Base-by-base conservation (phyloP, 2,888 invertebrate genomes). In the Cheiracanthium punctorium region DNA sequence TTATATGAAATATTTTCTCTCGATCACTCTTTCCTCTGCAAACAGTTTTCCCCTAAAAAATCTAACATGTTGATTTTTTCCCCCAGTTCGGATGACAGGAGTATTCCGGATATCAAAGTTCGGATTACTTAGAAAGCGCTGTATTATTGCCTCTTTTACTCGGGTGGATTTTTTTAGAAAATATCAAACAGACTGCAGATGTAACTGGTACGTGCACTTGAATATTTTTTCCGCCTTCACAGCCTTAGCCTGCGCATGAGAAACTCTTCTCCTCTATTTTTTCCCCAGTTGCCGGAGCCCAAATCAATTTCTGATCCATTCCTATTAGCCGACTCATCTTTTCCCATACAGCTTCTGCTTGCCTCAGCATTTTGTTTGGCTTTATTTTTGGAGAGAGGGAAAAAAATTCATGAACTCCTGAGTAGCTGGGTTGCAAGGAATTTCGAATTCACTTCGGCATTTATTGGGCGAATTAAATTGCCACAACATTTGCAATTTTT, bases 311-410 rank as follows among this genome's bases (percentile, higher is more conserved):
- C 48, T 76, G 76, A 75, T 82, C 76, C 71, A 29, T 12, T 5
- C 69, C 41, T 82, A 82, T 82, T 82, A 82, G 82, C 82, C 82
- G 32, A 70, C 58, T 82, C 82, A 76, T 76, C 82, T 24, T 74
- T 73, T 28, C 24, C 28, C n/a, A 12, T 24, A 43, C 52, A 7
- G 70, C 70, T n/a, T 20, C 17, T 43, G 81, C 72, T 28, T 24
- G 33, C 69, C 67, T 81, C 81, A 74, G 81, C 81, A 74, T 33
- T 58, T 58, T 12, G 20, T 5, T 48, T 24, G 24, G 24, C 5
- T 12, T 58, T 58, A 4, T 7, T 58, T 58, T 58, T 58, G 1
- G 58, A 7, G 58, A 58, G 58, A 24, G 24, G 12, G 58, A 58
- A 58, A 58, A 24, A n/a, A 48, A 48, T 12, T 48, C 48, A 48